Base-by-base conservation (phyloP, 2,888 invertebrate genomes). In the Drosophila bunnanda region DNA sequence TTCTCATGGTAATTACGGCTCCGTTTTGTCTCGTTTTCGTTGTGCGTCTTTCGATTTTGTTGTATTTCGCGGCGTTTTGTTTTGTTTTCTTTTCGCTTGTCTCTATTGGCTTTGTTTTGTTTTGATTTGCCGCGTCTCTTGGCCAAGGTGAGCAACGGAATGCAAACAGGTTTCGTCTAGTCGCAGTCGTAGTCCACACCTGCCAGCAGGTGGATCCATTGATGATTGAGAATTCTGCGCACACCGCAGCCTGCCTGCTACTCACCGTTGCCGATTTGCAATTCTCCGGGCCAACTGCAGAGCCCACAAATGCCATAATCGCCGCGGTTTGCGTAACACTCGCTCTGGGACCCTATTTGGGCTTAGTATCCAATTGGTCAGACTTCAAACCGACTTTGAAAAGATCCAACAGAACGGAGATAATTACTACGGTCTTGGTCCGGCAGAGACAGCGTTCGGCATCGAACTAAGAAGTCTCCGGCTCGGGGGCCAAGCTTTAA, bases 71-170 rank as follows among this genome's bases (percentile, higher is more conserved):
- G 9, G 28, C 15, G 28, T 57, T 53, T 52, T 59, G 46, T 48
- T 66, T 53, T 43, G 57, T 50, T 50, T 60, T 46, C 41, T 48
- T 46, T 68, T 54, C 34, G 54, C 34, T 39, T 38, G 41, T 13
- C 43, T 68, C 46, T 46, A n/a, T 58, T 57, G 10, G 41, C 61
- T 75, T 62, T n/a, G n/a, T n/a, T 78, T 76, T 76, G 69, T 34
- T 72, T 69, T 79, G 43, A 17, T 58, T 54, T 38, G 53, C 54
- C 28, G 64, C 54, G 60, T 75, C 72, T 61, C 46, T 80, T 82
- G 55, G 75, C 70, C 83, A 83, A 83, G 83, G 83, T 81, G 71
- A 83, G 53, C 73, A 53, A 71, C 62, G 66, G 28, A 28, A 34
- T 36, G 22, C 22, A 55, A 78, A 78, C 80, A 41, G 60, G 82